These are phyloP conservation scores for Drosophila pallidifrons DNA, from an alignment of 1,140 invertebrate genomes.

Conservation along the genomic window DNA sequence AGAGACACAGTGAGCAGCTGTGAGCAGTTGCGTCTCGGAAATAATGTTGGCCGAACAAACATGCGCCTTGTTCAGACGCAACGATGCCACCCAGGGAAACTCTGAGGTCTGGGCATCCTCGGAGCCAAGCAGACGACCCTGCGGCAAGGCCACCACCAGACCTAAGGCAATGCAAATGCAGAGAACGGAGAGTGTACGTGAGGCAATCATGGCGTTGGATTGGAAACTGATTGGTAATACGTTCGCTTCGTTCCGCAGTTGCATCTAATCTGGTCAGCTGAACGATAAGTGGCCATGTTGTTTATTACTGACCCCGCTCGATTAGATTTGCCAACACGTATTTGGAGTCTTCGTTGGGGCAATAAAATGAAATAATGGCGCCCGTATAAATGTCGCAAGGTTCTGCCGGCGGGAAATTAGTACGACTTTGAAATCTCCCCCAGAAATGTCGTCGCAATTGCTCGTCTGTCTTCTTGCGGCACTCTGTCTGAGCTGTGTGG, in stretches of 20 bases:
- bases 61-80: constrained; percentile 68
- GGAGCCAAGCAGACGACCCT: constrained; percentile 66
- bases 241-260: background rate
- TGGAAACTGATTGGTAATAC: constrained; percentile 56
- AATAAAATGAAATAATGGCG: constrained; percentile 21
- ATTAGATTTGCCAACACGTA: constrained; percentile 24
- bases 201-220: constrained; percentile 63
- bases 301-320: constrained; percentile 25
- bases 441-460: constrained; percentile 11
- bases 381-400: constrained; percentile 26
- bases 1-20: constrained; percentile 71
- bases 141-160: constrained; percentile 24
- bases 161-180: constrained; percentile 26
- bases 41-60: constrained; percentile 54
- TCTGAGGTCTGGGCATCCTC: constrained; percentile 54
- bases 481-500: background rate
- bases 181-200: constrained; percentile 53
- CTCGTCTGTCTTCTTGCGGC: constrained; percentile 8
- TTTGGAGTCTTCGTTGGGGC: background rate
- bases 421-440: background rate
- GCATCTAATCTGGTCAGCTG: constrained; percentile 33
- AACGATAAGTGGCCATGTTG: constrained; percentile 9
- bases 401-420: constrained; percentile 13
- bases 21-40: constrained; percentile 40
- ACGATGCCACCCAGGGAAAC: constrained; percentile 65